These are phyloP conservation scores for Eristalis arbustorum DNA, from an alignment of 2,888 invertebrate genomes.

Conservation along the genomic window DNA sequence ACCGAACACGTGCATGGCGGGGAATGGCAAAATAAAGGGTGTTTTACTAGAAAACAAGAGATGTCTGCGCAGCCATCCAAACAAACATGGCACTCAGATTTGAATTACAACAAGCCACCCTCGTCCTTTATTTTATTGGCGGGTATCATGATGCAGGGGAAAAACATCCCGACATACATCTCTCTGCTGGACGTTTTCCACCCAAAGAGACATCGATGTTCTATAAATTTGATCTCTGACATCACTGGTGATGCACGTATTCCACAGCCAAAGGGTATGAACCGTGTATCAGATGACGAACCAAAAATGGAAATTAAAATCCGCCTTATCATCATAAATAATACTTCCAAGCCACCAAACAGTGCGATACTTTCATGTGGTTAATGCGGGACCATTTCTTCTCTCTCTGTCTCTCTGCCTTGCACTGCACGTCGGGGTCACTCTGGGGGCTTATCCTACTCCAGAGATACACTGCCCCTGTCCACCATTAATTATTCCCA, in stretches of 20 bases:
- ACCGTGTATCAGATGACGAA: constrained; percentile 1
- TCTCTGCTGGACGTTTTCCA: not conserved
- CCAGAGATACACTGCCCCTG: constrained; percentile 22
- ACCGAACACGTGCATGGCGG: not conserved
- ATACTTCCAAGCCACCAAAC: constrained; percentile 46
- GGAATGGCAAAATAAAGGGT: not conserved
- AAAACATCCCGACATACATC: constrained; percentile 15
- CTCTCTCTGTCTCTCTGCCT: constrained; percentile 1
- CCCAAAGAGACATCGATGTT: constrained; percentile 19
- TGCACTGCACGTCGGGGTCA: constrained; percentile 16
- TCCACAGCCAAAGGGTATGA: constrained; percentile 45
- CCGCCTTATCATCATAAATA: constrained; percentile 65
- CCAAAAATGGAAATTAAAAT: constrained; percentile 60
- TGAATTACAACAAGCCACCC: constrained; percentile 33
- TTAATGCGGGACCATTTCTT: constrained; percentile 2
- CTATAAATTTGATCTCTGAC: constrained; percentile 19
- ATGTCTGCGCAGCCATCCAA: not conserved
- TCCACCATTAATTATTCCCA: constrained; percentile 49
- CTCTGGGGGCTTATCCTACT: constrained; percentile 9
- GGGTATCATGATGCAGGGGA: constrained; percentile 35
- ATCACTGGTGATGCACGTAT: constrained; percentile 39
- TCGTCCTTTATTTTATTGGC: constrained; percentile 44
- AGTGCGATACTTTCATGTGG: not conserved
- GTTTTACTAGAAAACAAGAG: not conserved
- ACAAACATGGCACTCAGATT: constrained; percentile 20